Percentiles rank a stretch among this genome's conserved stretches.
These are phyloP conservation scores for Epinephelus moara DNA, from an alignment of 2,113 vertebrate genomes.

Conservation along the genomic window DNA sequence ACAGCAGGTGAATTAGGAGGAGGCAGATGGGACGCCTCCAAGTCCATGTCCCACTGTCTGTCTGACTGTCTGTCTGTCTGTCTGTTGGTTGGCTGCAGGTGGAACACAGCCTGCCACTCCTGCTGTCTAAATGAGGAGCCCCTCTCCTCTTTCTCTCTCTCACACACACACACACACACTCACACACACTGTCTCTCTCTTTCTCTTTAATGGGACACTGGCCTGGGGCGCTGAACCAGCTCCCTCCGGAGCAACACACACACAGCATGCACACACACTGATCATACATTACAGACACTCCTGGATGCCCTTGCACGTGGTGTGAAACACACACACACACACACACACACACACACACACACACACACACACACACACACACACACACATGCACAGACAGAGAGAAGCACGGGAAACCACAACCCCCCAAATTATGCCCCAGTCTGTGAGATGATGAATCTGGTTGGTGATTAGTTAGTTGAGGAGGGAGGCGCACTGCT, in stretches of 20 bases:
- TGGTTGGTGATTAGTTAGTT: slow-evolving; percentile 74
- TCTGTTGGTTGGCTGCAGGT: slow-evolving; percentile 61
- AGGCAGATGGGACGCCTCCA: slow-evolving; percentile 63
- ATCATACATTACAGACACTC: slow-evolving; percentile 66
- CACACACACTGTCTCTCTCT: slow-evolving; percentile 14
- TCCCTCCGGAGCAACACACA: slow-evolving; percentile 63
- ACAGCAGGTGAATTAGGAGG: slow-evolving; percentile 66
- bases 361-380: slow-evolving; percentile 3
- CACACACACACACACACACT: background rate
- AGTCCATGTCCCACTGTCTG: slow-evolving; percentile 19
- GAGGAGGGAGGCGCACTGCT: slow-evolving; percentile 72
- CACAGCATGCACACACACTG: slow-evolving; percentile 55
- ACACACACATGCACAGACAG: slow-evolving; percentile 1
- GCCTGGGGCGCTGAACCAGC: slow-evolving; percentile 68
- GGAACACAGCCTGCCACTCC: slow-evolving; percentile 56
- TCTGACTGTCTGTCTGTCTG: slow-evolving; percentile 39
- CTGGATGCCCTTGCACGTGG: slow-evolving; percentile 60
- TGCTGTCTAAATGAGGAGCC: slow-evolving; percentile 70
- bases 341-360: background rate
- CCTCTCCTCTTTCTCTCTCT: slow-evolving; percentile 22
- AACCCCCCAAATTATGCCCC: slow-evolving; percentile 66
- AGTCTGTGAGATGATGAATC: slow-evolving; percentile 77
- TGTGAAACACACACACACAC: slow-evolving; percentile 12
- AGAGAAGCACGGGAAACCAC: slow-evolving; percentile 39
- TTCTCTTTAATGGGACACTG: slow-evolving; percentile 64